Evolutionary conservation across 1,140 invertebrate species (phyloP), one percentile per base, ranked within the genome.

Genomic region (Mercenaria mercenaria): DNA sequence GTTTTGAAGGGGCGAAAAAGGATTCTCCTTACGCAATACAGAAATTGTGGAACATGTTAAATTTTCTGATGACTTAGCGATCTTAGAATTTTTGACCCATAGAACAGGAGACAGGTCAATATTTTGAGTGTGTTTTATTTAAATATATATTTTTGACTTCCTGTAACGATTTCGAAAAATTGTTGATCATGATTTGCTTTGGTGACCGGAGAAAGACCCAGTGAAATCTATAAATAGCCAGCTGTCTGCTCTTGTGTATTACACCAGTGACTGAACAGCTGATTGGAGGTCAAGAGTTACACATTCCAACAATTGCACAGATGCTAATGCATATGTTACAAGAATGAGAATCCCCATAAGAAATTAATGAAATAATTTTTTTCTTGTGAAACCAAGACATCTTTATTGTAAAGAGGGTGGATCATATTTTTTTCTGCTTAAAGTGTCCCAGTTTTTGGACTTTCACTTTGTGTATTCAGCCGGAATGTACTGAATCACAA

Each of bases 31-130:
- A 83, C 67, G 80, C 69, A 67, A 83, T 37, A 26, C 0, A 52
- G 34, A 39, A 74, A 61, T 50, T 26, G 3, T 39, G n/a, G 18
- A 77, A 23, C 29, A n/a, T 50, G 39, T 69, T 47, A 43, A 88
- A 89, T 74, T 69, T 67, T 83, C 32, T 84, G 88, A 89, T 89
- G 88, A 89, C 88, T 83, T 59, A 29, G 88, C 88, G 43, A 47
- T 74, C 64, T 56, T 18, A 39, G 43, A 37, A 43, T 69, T 43
- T 26, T 34, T 43, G 37, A 23, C 50, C 43, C 6, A 4, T 23
- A 39, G 34, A 41, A 0, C 8, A 10, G 8, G 18, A 10, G 18
- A 47, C 8, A 47, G 43, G n/a, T n/a, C n/a, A n/a, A n/a, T n/a
- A n/a, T n/a, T n/a, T n/a, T n/a, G n/a, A n/a, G n/a, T n/a, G n/a